phyloP scores from a whole-genome alignment of 2,113 vertebrate genomes.

The Nanorana parkeri region DNA sequence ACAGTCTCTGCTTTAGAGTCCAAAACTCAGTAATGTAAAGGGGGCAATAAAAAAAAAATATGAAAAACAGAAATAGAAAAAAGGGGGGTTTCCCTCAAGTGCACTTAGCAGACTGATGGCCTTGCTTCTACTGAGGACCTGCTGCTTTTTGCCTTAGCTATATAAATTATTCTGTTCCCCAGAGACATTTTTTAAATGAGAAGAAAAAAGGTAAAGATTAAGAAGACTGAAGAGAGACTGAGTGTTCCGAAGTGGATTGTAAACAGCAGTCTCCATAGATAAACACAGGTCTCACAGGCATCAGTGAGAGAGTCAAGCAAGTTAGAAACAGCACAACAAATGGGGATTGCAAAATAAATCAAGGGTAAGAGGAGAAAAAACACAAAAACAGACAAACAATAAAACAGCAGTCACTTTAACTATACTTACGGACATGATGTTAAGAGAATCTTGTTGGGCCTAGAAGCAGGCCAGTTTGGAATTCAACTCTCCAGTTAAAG shows the following conservation, averaged over 20 bases:
- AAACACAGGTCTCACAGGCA: constrained; percentile 80
- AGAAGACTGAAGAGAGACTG: constrained; percentile 61
- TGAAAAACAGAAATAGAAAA: constrained; percentile 65
- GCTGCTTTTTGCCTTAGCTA: constrained; percentile 81
- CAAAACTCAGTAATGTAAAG: constrained; percentile 72
- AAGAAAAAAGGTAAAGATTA: constrained; percentile 40
- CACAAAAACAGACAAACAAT: constrained; percentile 74
- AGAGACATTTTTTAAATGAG: constrained; percentile 32
- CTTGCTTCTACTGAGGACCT: constrained; percentile 76
- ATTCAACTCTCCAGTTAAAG: constrained; percentile 81
- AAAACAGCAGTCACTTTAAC: constrained; percentile 86
- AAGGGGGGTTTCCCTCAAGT: constrained; percentile 73
- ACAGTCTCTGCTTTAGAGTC: constrained; percentile 87
- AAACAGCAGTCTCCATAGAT: constrained; percentile 77
- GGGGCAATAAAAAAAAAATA: constrained; percentile 74
- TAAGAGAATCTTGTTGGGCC: constrained; percentile 86
- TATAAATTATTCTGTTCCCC: constrained; percentile 78
- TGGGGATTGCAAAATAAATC: constrained; percentile 64
- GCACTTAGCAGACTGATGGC: constrained; percentile 80
- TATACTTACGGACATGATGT: constrained; percentile 97
- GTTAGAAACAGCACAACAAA: constrained; percentile 79
- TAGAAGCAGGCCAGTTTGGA: constrained; percentile 79
- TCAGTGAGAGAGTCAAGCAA: constrained; percentile 78
- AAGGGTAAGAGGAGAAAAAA: constrained; percentile 66
- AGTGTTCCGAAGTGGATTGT: constrained; percentile 73